These are phyloP conservation scores for Periparus ater DNA, from an alignment of 2,797 vertebrate genomes.

Conservation along the genomic window DNA sequence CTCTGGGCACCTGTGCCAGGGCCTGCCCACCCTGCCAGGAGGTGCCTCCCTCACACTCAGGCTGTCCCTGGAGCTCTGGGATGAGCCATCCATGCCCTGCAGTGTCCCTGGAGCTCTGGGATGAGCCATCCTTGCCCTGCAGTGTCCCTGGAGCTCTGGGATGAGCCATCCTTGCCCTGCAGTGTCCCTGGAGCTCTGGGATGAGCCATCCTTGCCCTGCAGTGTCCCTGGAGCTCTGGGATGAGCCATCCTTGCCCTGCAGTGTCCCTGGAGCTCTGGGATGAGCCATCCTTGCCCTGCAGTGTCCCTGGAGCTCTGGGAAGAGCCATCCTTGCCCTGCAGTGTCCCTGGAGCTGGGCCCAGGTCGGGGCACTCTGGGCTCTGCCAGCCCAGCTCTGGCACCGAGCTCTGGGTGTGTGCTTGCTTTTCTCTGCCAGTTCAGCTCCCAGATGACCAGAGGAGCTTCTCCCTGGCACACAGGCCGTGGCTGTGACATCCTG, in stretches of 20 bases:
- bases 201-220: not conserved
- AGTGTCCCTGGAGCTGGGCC: fast-evolving
- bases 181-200: not conserved
- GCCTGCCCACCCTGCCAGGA: not conserved
- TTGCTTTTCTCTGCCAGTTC: not conserved
- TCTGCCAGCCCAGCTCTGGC: not conserved
- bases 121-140: too few relatives aligned
- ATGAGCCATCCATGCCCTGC: too few relatives aligned
- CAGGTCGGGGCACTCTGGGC: not conserved
- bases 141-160: too few relatives aligned
- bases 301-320: not conserved
- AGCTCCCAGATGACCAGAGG: not conserved
- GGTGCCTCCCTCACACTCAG: fast-evolving
- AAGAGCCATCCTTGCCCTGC: not conserved
- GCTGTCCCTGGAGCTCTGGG: not conserved
- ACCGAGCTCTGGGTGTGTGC: not conserved
- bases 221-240: too few relatives aligned
- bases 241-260: not conserved
- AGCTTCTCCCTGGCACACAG: not conserved
- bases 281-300: not conserved
- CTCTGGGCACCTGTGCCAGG: not conserved
- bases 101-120: too few relatives aligned
- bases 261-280: not conserved
- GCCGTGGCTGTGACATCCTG: not conserved
- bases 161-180: too few relatives aligned